A percentile compares a stretch with the other conserved stretches of the same genome.
Evolutionary conservation across 2,888 invertebrate genomes (phyloP).

Genomic region (Eupithecia abbreviata): DNA sequence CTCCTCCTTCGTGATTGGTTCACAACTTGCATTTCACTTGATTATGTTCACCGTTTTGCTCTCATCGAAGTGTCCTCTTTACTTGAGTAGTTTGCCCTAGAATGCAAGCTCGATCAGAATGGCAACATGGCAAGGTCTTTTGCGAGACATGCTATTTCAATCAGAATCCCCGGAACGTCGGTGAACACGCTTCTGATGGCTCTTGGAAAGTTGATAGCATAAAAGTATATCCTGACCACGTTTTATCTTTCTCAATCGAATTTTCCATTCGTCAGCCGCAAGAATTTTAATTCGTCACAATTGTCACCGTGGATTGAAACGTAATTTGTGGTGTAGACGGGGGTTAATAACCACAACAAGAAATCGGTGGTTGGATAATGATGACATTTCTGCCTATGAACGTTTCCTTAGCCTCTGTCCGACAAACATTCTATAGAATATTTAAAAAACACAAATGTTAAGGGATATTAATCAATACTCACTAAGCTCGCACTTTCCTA

Average conservation of each 20-base stretch:
- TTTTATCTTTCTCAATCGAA: conserved; percentile 20
- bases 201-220: conserved; percentile 28
- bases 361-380: conserved; percentile 20
- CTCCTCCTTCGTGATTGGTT: conserved; percentile 32
- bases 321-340: conserved; percentile 31
- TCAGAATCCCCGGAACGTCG: conserved; percentile 27
- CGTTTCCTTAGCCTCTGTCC: background rate
- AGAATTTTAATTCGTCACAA: conserved; percentile 33
- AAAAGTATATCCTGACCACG: conserved; percentile 19
- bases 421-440: background rate
- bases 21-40: conserved; percentile 28
- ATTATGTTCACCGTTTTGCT: conserved; percentile 38
- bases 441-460: conserved; percentile 10
- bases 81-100: conserved; percentile 41
- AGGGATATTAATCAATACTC: conserved; percentile 23
- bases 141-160: conserved; percentile 41
- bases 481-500: conserved; percentile 15
- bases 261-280: conserved; percentile 30
- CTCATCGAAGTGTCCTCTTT: conserved; percentile 35
- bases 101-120: conserved; percentile 44
- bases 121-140: conserved; percentile 47
- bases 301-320: conserved; percentile 27
- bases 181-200: conserved; percentile 33
- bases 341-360: conserved; percentile 28
- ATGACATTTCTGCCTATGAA: background rate